A percentile compares a stretch with the other conserved stretches of the same genome.
Conservation (phyloP, 2,113 vertebrate species). For the Solenodon paradoxus region DNA sequence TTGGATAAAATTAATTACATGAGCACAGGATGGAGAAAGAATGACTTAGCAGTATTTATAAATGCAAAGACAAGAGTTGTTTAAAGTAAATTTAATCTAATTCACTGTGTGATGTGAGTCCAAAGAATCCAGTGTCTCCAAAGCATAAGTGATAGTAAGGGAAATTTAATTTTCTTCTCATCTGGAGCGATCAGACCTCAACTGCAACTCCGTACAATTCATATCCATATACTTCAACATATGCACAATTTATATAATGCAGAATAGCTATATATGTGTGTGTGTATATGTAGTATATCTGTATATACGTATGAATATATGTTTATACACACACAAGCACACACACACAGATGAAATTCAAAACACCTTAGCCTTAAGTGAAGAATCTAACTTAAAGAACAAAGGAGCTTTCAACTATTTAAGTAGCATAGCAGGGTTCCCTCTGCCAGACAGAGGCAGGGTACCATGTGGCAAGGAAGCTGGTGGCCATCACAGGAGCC, state of each 20-base stretch:
- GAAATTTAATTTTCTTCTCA: background rate
- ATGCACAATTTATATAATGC: background rate
- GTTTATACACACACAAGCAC: no score
- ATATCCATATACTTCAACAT: background rate
- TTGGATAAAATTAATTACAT: background rate
- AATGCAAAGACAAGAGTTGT: slow-evolving; percentile 10
- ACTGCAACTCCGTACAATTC: background rate
- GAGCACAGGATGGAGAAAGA: background rate
- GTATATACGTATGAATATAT: no score
- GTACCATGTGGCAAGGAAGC: no score
- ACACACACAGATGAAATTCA: no score
- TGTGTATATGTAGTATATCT: no score
- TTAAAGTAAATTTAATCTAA: background rate
- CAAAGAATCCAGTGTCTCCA: background rate
- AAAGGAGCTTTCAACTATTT: background rate
- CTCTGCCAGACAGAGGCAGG: background rate
- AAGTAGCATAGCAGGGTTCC: no score
- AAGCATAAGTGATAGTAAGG: background rate
- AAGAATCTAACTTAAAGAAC: background rate
- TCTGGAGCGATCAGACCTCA: background rate
- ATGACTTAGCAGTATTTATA: background rate
- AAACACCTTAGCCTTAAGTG: background rate
- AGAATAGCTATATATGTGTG: background rate
- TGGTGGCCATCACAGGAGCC: background rate
- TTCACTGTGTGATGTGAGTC: background rate